These are phyloP conservation scores for Streblospio benedicti DNA, from an alignment of 1,140 invertebrate species.

Conservation along the genomic window DNA sequence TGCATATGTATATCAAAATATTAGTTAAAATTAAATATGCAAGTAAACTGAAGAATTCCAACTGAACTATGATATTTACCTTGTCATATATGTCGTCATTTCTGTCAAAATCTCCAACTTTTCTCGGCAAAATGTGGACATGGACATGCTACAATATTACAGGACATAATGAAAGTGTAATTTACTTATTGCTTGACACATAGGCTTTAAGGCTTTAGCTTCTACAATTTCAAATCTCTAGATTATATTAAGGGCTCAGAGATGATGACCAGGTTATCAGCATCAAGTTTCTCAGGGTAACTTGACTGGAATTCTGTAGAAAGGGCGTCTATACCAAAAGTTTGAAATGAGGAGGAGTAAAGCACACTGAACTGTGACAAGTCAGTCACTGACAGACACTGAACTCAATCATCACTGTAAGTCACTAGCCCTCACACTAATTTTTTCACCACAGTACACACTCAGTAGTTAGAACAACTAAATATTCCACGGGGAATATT, in stretches of 20 bases:
- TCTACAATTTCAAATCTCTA: neutral
- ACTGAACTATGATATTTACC: conserved; percentile 26
- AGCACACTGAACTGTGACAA: no score
- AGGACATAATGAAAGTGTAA: conserved; percentile 4
- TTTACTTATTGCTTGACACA: neutral
- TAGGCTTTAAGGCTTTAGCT: neutral
- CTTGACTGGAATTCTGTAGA: neutral
- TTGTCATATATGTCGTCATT: conserved; percentile 69
- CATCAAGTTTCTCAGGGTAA: neutral
- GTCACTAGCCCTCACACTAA: no score
- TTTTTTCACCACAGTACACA: no score
- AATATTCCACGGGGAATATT: no score
- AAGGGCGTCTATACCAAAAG: neutral
- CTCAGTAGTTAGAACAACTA: no score
- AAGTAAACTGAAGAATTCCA: neutral
- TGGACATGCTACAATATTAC: conserved; percentile 64
- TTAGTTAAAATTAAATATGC: neutral
- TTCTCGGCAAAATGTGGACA: conserved; percentile 73
- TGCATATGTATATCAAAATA: neutral
- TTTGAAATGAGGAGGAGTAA: no score
- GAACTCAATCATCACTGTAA: no score
- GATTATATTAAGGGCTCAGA: neutral
- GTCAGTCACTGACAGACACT: no score
- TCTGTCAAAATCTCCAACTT: conserved; percentile 62
- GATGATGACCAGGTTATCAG: neutral